phyloP scores from a whole-genome alignment of 1,140 invertebrate species.

The Oryzaephilus surinamensis region DNA sequence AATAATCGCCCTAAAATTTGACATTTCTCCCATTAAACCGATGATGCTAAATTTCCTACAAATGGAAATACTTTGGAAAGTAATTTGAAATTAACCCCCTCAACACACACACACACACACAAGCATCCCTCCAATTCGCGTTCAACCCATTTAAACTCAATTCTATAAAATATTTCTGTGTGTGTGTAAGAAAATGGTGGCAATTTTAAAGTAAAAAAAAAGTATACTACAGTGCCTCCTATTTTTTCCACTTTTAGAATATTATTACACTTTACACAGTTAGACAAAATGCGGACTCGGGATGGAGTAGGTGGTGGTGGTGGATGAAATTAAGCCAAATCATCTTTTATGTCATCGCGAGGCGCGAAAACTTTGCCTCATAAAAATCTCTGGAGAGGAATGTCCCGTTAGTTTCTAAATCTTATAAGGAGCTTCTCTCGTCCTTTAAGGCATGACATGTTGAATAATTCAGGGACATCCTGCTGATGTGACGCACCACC shows the following conservation, averaged over 20 bases:
- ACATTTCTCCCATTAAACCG: conserved; percentile 9
- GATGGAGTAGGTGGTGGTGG: too few species aligned
- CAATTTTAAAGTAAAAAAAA: too few species aligned
- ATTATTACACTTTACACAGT: too few species aligned
- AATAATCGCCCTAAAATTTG: conserved; percentile 21
- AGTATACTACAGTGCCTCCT: too few species aligned
- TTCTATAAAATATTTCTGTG: too few species aligned
- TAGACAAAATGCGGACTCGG: too few species aligned
- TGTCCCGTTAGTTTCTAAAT: conserved; percentile 13
- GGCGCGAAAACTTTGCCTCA: conserved; percentile 5
- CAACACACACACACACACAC: too few species aligned
- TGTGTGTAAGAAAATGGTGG: too few species aligned
- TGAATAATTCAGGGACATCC: conserved; percentile 14
- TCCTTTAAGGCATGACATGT: conserved; percentile 14
- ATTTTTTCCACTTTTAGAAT: too few species aligned
- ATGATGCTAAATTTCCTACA: conserved; percentile 8
- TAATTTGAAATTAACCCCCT: conserved; percentile 25
- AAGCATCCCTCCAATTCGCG: too few species aligned
- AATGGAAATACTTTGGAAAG: conserved; percentile 25
- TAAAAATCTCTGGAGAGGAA: conserved; percentile 11
- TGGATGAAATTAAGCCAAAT: conserved; percentile 11
- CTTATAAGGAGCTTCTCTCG: conserved; percentile 7
- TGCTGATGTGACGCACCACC: conserved; percentile 1
- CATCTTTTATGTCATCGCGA: conserved; percentile 12
- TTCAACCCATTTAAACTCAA: too few species aligned